Conservation (phyloP, 2,888 invertebrate genomes). For the Periphyllus acericola region DNA sequence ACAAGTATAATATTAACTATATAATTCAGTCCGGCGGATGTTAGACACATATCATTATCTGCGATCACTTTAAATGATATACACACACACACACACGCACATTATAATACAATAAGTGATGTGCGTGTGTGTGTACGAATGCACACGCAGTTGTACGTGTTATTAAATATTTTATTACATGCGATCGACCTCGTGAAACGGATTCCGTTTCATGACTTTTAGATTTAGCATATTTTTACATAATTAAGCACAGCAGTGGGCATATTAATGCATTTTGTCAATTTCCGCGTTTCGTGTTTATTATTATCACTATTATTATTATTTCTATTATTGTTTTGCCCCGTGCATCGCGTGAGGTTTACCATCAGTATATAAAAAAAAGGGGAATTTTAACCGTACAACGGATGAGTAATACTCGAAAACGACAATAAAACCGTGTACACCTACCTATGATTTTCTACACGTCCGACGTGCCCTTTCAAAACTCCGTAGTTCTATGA, state of each 20-base stretch:
- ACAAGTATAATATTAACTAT: too few relatives aligned
- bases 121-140: background rate
- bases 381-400: background rate
- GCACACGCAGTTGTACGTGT: too few relatives aligned
- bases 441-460: background rate
- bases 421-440: background rate
- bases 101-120: too few relatives aligned
- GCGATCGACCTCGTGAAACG: background rate
- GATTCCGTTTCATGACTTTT: slow-evolving; percentile 43
- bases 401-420: slow-evolving; percentile 9
- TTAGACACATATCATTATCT: background rate
- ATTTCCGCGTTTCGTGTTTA: slow-evolving; percentile 42
- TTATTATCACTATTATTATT: background rate
- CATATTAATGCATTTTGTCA: background rate
- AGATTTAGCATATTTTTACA: slow-evolving; percentile 56
- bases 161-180: too few relatives aligned
- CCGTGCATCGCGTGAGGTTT: slow-evolving; percentile 1
- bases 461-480: background rate
- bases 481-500: too few relatives aligned
- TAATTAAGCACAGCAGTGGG: slow-evolving; percentile 7
- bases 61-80: background rate
- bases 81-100: background rate
- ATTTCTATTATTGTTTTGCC: background rate
- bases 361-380: background rate
- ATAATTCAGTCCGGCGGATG: slow-evolving; percentile 6